Evolutionary conservation across 2,113 vertebrate genomes (phyloP), one percentile per base, ranked within the genome.

Genomic region (Perca schrenkii): DNA sequence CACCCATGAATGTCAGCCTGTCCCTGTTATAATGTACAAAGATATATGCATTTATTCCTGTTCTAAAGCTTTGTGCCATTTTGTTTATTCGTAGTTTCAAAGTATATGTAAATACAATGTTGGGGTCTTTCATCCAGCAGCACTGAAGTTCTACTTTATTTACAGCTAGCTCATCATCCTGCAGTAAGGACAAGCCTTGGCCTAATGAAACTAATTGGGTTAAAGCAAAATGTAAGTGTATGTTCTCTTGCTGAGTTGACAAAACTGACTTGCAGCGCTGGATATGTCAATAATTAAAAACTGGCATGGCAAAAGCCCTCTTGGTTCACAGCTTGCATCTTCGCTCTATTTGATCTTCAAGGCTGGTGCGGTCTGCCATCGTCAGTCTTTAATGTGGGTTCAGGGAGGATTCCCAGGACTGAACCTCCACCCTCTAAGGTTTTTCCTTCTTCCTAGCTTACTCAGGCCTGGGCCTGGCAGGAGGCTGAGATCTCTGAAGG

Each of bases 281-380:
- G 80, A 90, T 88, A 91, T 91, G 94, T 94, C 92, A 92, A 95
- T 95, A 94, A 95, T 95, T 93, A 92, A 95, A 94, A 88, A 90
- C 77, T 76, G 77, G 89, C 85, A 83, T 82, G 77, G 87, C 84
- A 72, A 81, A 87, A 87, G 40, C 72, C 65, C 82, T 91, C 85
- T 91, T 79, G 88, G 76, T 91, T 93, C 93, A 85, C 94, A 91
- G 93, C 91, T 93, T 94, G 94, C 91, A 91, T 94, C 92, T 89
- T 84, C 63, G 25, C 75, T 88, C 76, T 77, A 80, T 95, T 95
- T 95, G 93, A 95, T 94, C 93, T 95, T 90, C 93, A 93, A 93
- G 93, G 93, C 91, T 74, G 69, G 58, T 69, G 77, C 73, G 49
- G 83, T 84, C 85, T 85, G 83, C 78, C 84, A 82, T 89, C 88